Evolutionary conservation across 2,113 vertebrate species (phyloP), one percentile per base, ranked within the genome.

Genomic region (Miniopterus natalensis): DNA sequence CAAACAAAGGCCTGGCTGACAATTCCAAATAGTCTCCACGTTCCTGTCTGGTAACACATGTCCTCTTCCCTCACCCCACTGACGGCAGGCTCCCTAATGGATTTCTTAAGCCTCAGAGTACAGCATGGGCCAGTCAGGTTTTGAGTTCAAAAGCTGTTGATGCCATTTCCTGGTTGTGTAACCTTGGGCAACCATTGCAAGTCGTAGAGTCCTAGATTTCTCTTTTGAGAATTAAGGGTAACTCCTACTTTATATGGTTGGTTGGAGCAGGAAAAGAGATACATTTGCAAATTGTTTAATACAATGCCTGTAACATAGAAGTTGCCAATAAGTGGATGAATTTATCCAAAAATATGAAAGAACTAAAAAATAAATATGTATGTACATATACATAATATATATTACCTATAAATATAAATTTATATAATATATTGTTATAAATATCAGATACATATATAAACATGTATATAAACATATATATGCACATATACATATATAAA

Each of bases 301-400:
- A 70, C 6, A 59, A 15, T 88, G 31, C 5, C 27, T 93, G 3
- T 81, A 36, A 53, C 45, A 81, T 0, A 31, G 49, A 70, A 66
- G 40, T 47, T 86, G 15, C 45, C 20, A 53, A 92, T 66, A 87
- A 89, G 23, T 63, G 21, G 45, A 84, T 31, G 59, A 59, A 81
- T 77, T 93, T 57, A 74, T 55, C 47, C 49, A 92, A 88, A 95
- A 68, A 40, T 63, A 77, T 61, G 57, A 92, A 83, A 83, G 12
- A 14, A 42, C 5, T 53, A 70, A 85, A 81, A 8, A 77, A 78
- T 49, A 88, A 55, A 40, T 71, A 63, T 17, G 3, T 55, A 49
- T 55, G 15, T 27, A 61, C 18, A 66, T 9, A 92, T 0, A 49
- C 17, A 74, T 29, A 95, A 61, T 1, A 59, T 57, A 49, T 31